Conservation (phyloP, 2,888 invertebrate species). For the Tipula lateralis region DNA sequence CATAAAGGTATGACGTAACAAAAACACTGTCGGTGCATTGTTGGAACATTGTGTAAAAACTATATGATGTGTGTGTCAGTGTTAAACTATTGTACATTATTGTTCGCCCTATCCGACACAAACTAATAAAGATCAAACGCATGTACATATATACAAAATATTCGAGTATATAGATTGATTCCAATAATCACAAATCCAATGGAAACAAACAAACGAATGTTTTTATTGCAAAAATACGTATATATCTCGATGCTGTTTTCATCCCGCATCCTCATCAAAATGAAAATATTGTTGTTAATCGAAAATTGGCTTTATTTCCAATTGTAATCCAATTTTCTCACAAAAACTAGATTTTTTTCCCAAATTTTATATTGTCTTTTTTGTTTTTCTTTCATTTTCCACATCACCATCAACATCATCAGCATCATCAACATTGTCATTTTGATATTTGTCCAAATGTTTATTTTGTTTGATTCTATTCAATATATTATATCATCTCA, state of each 20-base stretch:
- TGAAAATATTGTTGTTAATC: background rate
- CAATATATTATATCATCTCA: background rate
- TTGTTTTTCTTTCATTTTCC: background rate
- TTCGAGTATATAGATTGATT: too few species aligned
- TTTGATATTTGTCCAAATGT: slow-evolving; percentile 16
- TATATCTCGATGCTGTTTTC: background rate
- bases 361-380: background rate
- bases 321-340: slow-evolving; percentile 19
- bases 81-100: too few species aligned
- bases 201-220: background rate
- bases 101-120: too few species aligned
- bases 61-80: too few species aligned
- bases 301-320: background rate
- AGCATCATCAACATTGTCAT: background rate
- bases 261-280: background rate
- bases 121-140: background rate
- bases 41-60: too few species aligned
- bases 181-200: background rate
- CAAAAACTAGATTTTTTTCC: background rate
- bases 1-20: too few species aligned
- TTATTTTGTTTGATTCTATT: background rate
- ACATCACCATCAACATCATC: background rate
- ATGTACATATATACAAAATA: too few species aligned
- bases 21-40: too few species aligned
- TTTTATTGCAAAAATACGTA: background rate